Conservation (phyloP, 37 sponge, comb jelly and placozoan species). For the Halichondria panicea region DNA sequence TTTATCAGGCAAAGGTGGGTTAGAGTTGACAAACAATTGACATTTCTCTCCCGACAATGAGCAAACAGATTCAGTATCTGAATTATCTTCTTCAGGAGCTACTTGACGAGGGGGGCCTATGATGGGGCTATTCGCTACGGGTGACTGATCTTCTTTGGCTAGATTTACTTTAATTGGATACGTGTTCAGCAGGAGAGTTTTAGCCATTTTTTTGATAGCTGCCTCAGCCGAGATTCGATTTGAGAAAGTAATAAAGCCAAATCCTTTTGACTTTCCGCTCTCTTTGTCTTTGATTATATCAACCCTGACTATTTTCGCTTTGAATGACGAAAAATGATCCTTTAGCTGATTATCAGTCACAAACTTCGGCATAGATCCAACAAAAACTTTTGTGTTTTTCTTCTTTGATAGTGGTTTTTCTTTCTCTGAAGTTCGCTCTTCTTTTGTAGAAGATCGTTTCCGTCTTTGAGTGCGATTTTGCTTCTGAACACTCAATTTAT, state of each 20-base stretch:
- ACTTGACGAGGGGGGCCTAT: no score
- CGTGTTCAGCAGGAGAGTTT: background rate
- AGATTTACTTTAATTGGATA: background rate
- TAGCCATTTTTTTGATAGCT: conserved; percentile 16
- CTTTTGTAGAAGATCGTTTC: background rate
- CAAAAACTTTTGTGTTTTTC: background rate
- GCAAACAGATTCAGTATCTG: background rate
- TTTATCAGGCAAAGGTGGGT: conserved; percentile 2
- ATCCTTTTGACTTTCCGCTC: conserved; percentile 25
- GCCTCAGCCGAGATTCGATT: conserved; percentile 11
- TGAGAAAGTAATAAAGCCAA: conserved; percentile 31
- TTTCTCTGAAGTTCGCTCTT: background rate
- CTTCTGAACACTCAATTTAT: conserved; percentile 8
- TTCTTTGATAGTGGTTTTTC: no score
- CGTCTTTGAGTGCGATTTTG: background rate
- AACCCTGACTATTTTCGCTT: conserved; percentile 11
- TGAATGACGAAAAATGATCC: conserved; percentile 11
- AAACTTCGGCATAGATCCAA: conserved; percentile 6
- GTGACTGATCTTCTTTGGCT: background rate
- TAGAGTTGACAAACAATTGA: conserved; percentile 2
- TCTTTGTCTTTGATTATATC: conserved; percentile 2
- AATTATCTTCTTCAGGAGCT: background rate
- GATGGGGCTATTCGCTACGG: no score
- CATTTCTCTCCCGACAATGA: background rate
- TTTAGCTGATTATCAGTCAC: background rate